These are phyloP conservation scores for Megaceryle alcyon DNA, from an alignment of 2,797 vertebrate species.

Conservation along the genomic window DNA sequence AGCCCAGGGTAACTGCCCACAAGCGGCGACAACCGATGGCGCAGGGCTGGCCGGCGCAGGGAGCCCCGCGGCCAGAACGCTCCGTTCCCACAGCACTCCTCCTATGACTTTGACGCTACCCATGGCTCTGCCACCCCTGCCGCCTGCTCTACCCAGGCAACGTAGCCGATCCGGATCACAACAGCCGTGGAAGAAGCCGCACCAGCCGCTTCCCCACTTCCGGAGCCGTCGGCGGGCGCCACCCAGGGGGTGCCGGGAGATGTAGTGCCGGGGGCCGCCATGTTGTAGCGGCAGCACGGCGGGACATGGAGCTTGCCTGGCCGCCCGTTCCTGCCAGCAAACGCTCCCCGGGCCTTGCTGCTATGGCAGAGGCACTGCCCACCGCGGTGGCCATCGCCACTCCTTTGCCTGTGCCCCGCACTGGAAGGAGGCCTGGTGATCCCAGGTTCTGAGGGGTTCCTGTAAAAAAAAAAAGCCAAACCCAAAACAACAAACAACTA, in stretches of 20 bases:
- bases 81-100: neutral
- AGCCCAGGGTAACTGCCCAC: too few species aligned
- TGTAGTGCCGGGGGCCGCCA: neutral
- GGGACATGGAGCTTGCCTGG: neutral
- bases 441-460: too few species aligned
- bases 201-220: too few species aligned
- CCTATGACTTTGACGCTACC: neutral
- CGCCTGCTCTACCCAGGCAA: neutral
- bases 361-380: neutral
- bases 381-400: fast-evolving
- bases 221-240: neutral
- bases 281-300: neutral
- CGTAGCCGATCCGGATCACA: too few species aligned
- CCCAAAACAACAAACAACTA: neutral
- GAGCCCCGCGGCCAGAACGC: neutral
- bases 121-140: neutral
- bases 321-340: neutral
- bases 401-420: fast-evolving
- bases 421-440: neutral
- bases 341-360: fast-evolving
- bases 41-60: neutral
- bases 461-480: neutral
- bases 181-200: neutral
- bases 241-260: neutral
- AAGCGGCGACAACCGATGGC: neutral